Percentiles rank a stretch among this genome's conserved stretches.
phyloP scores from a whole-genome alignment of 2,888 invertebrate genomes.

The Alviniconcha strummeri region DNA sequence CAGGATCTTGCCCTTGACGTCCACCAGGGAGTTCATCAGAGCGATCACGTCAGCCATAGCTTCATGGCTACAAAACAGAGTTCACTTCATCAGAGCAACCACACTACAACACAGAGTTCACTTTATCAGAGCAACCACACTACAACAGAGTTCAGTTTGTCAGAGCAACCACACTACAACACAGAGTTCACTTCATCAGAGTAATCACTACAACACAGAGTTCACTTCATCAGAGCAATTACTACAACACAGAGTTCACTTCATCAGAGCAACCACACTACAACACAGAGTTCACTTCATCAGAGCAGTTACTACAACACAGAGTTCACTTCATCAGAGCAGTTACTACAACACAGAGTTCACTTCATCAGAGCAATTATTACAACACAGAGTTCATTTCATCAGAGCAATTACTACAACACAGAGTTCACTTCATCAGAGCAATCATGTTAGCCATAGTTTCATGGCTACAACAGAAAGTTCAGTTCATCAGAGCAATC shows the following conservation, averaged over 20 bases:
- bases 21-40: constrained; percentile 88
- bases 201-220: no score
- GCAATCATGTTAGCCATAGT: constrained; percentile 86
- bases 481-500: constrained; percentile 82
- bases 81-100: constrained; percentile 82
- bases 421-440: constrained; percentile 88
- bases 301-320: no score
- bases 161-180: constrained; percentile 84
- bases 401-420: constrained; percentile 72
- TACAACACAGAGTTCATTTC: no score
- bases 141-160: constrained; percentile 76
- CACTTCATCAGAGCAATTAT: no score
- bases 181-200: no score
- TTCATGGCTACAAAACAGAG: constrained; percentile 78
- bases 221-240: no score
- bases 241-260: background rate
- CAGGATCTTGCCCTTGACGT: constrained; percentile 89
- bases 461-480: constrained; percentile 79
- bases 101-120: constrained; percentile 76
- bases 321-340: no score
- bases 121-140: constrained; percentile 86
- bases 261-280: background rate
- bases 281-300: no score
- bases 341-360: no score
- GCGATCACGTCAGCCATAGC: constrained; percentile 86